phyloP scores from a whole-genome alignment of 2,113 vertebrate genomes.

The Lathamus discolor region DNA sequence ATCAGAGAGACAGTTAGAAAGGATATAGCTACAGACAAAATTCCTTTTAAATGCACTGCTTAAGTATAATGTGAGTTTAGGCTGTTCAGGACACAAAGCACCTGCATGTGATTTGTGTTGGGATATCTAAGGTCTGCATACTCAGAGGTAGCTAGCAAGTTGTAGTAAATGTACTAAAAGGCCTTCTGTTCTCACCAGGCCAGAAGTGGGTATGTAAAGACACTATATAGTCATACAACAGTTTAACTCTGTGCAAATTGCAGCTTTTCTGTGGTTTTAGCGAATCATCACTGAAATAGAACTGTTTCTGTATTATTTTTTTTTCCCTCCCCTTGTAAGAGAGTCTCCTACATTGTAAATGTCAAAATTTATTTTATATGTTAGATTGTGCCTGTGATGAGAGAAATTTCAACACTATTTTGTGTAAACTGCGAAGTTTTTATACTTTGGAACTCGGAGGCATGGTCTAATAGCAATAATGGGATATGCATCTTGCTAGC shows the following conservation, averaged over 20 bases:
- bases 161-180: background rate
- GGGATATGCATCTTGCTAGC: slow-evolving; percentile 63
- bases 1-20: background rate
- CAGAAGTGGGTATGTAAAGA: background rate
- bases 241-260: slow-evolving; percentile 35
- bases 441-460: slow-evolving; percentile 70
- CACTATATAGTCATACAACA: background rate
- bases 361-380: slow-evolving; percentile 65
- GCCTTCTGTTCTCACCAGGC: background rate
- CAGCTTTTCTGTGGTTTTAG: slow-evolving; percentile 50
- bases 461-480: slow-evolving; percentile 74
- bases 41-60: background rate
- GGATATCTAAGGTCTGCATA: background rate
- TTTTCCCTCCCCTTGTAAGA: background rate
- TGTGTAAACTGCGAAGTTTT: slow-evolving; percentile 62
- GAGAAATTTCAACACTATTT: slow-evolving; percentile 54
- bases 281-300: slow-evolving; percentile 4
- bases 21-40: background rate
- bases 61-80: background rate
- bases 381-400: slow-evolving; percentile 78
- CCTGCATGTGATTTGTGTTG: background rate
- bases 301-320: background rate
- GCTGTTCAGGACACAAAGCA: slow-evolving; percentile 11
- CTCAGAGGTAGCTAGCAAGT: background rate
- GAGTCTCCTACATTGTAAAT: slow-evolving; percentile 39